Conservation (phyloP, 2,113 vertebrate genomes). For the Gambusia holbrooki region DNA sequence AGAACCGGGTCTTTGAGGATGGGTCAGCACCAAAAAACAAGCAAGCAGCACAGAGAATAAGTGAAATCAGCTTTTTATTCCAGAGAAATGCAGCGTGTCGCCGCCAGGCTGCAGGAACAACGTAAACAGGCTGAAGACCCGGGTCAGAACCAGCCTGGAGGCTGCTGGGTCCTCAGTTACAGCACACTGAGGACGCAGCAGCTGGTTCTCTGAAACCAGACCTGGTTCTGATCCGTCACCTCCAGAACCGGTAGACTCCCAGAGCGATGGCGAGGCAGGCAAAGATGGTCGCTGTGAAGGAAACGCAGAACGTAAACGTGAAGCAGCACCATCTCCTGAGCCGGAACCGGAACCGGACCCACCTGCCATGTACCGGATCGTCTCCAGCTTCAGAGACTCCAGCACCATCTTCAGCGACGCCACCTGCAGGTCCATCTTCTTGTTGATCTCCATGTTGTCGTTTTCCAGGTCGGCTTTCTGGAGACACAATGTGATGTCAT, state of each 20-base stretch:
- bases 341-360: not conserved
- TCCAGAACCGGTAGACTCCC: constrained; percentile 92
- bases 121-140: no score
- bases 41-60: no score
- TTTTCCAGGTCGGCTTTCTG: constrained; percentile 89
- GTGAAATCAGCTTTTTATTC: no score
- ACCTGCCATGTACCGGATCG: constrained; percentile 81
- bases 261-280: constrained; percentile 90
- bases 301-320: not conserved
- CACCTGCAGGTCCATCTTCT: constrained; percentile 95
- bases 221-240: constrained; percentile 61
- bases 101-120: not conserved
- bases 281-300: constrained; percentile 86
- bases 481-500: not conserved
- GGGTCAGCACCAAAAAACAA: no score
- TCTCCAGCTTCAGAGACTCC: constrained; percentile 95
- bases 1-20: no score
- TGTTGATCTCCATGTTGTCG: constrained; percentile 88
- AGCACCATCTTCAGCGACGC: constrained; percentile 94
- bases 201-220: not conserved
- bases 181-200: no score
- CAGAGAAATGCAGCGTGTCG: no score
- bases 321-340: not conserved
- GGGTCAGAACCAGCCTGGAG: no score
- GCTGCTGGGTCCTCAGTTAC: no score